Evolutionary conservation across 2,113 vertebrate species (phyloP), one percentile per base, ranked within the genome.

Genomic region (Lagenorhynchus albirostris): DNA sequence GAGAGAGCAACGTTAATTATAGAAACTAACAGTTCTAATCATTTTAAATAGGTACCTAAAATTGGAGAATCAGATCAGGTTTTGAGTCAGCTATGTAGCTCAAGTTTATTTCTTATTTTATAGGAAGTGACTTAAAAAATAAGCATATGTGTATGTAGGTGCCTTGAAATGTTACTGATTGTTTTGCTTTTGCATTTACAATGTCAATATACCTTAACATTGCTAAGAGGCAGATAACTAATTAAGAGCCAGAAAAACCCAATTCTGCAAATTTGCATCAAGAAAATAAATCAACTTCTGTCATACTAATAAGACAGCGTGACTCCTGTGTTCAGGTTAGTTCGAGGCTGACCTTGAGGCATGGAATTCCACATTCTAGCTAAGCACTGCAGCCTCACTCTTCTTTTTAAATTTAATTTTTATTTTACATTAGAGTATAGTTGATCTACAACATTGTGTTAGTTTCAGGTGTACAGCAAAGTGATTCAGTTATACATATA

Each of bases 151-250:
- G 10, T 58, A 70, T 14, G 7, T 15, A 91, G 58, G 79, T 96
- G 17, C 8, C 44, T 87, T 77, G 36, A 96, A 93, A 92, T 84
- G 11, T 65, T 79, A 68, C 33, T 93, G 15, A 81, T 62, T 62
- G 25, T 63, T 55, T 70, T 70, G 47, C 58, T 95, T 95, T 92
- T 88, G 50, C 50, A 87, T 88, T 96, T 73, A 90, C 7, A 95
- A 44, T 62, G 41, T 33, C 68, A 71, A 74, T 11, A 63, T 60
- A 95, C 18, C 21, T 87, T 83, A 93, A 95, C 63, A 90, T 96
- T 96, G 94, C 97, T 93, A 84, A 94, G 62, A 85, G 95, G 92
- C 83, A 95, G 44, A 84, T 92, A 97, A 80, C 68, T 95, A 97
- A 98, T 97, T 96, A 95, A 96, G 73, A 38, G 4, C 9, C 36